A percentile compares a stretch with the other conserved stretches of the same genome.
Conservation (phyloP, 2,888 invertebrate genomes). For the Thysanoteuthis rhombus region DNA sequence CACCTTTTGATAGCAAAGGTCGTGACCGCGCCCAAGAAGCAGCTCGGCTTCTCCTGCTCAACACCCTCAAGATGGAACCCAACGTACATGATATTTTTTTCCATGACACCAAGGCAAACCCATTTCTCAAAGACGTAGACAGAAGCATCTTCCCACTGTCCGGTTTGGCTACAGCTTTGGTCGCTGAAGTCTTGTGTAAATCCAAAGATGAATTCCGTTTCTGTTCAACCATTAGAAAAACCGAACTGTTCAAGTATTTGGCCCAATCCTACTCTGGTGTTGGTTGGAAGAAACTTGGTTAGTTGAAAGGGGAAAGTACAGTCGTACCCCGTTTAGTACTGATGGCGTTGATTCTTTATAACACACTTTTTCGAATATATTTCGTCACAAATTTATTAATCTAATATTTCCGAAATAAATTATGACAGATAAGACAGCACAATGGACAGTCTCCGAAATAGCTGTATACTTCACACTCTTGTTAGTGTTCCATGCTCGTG, state of each 20-base stretch:
- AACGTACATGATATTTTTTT: conserved; percentile 60
- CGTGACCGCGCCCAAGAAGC: conserved; percentile 56
- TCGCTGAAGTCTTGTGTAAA: conserved; percentile 55
- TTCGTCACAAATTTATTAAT: too few species aligned
- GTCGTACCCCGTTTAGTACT: too few species aligned
- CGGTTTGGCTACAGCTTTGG: conserved; percentile 51
- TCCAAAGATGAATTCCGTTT: conserved; percentile 57
- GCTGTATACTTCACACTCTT: too few species aligned
- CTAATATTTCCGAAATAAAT: too few species aligned
- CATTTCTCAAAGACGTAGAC: conserved; percentile 42
- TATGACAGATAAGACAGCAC: too few species aligned
- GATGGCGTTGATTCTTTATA: too few species aligned
- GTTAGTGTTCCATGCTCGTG: too few species aligned
- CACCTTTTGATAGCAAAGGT: conserved; percentile 52
- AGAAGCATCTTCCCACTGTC: conserved; percentile 51
- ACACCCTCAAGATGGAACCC: conserved; percentile 54
- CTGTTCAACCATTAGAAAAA: conserved; percentile 53
- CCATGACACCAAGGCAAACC: conserved; percentile 48
- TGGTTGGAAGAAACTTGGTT: conserved; percentile 65
- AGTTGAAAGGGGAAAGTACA: conserved; percentile 30
- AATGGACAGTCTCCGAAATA: too few species aligned
- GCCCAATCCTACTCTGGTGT: conserved; percentile 56
- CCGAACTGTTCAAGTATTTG: conserved; percentile 49
- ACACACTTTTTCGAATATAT: too few species aligned
- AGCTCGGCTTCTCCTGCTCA: conserved; percentile 55